A percentile compares a stretch with the other conserved stretches of the same genome.
phyloP scores from a whole-genome alignment of 2,113 vertebrate genomes.

The Phoxinus phoxinus region DNA sequence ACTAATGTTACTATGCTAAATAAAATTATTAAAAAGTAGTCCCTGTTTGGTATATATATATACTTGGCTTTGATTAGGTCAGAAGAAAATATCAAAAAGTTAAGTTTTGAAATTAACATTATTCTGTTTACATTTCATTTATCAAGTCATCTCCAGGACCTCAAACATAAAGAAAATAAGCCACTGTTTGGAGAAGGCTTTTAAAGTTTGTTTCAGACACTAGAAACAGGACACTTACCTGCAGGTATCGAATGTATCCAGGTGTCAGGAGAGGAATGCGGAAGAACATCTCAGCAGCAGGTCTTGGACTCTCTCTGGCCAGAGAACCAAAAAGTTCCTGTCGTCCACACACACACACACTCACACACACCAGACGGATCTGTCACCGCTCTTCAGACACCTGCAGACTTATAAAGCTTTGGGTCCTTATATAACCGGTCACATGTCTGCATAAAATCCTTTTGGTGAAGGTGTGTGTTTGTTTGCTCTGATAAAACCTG shows the following conservation, averaged over 20 bases:
- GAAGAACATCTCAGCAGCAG: constrained; percentile 75
- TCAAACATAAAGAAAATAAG: neutral
- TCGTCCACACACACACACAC: constrained; percentile 31
- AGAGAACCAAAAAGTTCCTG: neutral
- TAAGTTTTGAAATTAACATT: neutral
- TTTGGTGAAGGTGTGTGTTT: constrained; percentile 38
- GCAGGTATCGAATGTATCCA: constrained; percentile 85
- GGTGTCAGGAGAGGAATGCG: constrained; percentile 81
- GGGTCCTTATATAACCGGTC: constrained; percentile 67
- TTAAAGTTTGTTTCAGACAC: neutral
- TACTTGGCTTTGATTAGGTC: too few species aligned
- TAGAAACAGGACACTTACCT: constrained; percentile 72
- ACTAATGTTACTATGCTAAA: neutral
- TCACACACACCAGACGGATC: constrained; percentile 34
- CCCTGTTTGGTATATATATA: neutral
- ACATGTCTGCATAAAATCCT: constrained; percentile 62
- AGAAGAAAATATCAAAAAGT: too few species aligned
- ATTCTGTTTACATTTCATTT: neutral
- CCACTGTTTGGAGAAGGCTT: neutral
- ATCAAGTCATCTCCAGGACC: neutral
- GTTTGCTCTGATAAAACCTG: constrained; percentile 43
- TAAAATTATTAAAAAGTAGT: neutral
- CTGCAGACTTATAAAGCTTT: constrained; percentile 65
- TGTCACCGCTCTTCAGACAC: constrained; percentile 26
- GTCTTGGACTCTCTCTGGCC: constrained; percentile 36